These are phyloP conservation scores for Actenoides lindsayi DNA, from an alignment of 2,113 vertebrate genomes.

Conservation along the genomic window DNA sequence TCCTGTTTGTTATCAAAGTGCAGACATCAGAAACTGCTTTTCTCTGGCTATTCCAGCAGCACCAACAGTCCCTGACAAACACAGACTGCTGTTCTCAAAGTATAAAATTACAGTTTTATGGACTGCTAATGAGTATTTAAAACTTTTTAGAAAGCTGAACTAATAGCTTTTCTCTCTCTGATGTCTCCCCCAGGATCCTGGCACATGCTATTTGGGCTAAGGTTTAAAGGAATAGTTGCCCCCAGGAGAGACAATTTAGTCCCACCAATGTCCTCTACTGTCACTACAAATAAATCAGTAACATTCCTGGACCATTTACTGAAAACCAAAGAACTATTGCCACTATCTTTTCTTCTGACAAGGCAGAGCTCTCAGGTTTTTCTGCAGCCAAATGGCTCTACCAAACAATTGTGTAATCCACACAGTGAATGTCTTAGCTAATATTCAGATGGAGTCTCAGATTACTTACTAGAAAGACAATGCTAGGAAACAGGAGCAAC, in stretches of 20 bases:
- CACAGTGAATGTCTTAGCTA: neutral
- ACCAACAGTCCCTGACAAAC: neutral
- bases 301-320: neutral
- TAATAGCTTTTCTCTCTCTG: neutral
- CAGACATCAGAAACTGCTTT: neutral
- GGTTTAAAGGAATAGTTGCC: neutral
- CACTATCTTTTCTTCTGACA: neutral
- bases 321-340: neutral
- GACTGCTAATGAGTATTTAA: neutral
- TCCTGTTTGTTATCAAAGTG: neutral
- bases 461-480: constrained; percentile 37
- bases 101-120: neutral
- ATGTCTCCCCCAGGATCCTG: neutral
- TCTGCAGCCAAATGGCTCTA: neutral
- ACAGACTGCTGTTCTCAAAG: neutral
- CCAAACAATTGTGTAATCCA: neutral
- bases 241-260: neutral
- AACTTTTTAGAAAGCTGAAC: neutral
- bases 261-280: neutral
- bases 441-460: constrained; percentile 28
- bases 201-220: neutral
- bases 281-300: neutral
- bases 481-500: neutral
- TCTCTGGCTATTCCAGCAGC: neutral
- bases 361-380: neutral